A percentile compares a stretch with the other conserved stretches of the same genome.
Evolutionary conservation across 2,113 vertebrate species (phyloP).

Genomic region (Chaenocephalus aceratus): DNA sequence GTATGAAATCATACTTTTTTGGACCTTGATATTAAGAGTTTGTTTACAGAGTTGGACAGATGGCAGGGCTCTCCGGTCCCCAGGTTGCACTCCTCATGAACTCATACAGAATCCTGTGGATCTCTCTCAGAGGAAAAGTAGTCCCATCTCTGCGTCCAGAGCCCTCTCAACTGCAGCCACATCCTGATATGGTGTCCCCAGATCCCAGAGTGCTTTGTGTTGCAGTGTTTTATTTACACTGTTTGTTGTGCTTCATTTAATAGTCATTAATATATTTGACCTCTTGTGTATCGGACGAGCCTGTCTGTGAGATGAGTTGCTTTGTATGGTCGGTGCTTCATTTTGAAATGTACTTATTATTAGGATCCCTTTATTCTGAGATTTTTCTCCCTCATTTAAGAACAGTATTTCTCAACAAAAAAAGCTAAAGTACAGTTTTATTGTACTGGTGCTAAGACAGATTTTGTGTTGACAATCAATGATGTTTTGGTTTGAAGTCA

Average conservation of each 20-base stretch:
- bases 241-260: constrained; percentile 88
- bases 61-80: constrained; percentile 46
- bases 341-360: constrained; percentile 84
- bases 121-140: constrained; percentile 62
- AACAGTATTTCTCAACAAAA: constrained; percentile 85
- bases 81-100: constrained; percentile 53
- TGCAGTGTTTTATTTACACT: constrained; percentile 81
- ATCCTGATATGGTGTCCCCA: constrained; percentile 56
- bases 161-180: constrained; percentile 62
- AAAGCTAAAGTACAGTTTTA: constrained; percentile 95
- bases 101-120: constrained; percentile 69
- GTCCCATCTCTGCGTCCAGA: constrained; percentile 52
- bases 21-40: constrained; percentile 41
- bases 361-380: constrained; percentile 82
- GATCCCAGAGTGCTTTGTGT: constrained; percentile 77
- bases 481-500: constrained; percentile 87
- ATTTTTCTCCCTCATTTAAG: constrained; percentile 77
- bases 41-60: constrained; percentile 71
- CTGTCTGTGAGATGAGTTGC: constrained; percentile 77
- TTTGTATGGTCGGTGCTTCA: constrained; percentile 88
- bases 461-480: constrained; percentile 92
- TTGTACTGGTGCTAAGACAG: constrained; percentile 99
- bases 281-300: constrained; percentile 83
- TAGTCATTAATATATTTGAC: constrained; percentile 89
- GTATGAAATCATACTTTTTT: constrained; percentile 31